Evolutionary conservation across 2,888 invertebrate genomes (phyloP), one percentile per base, ranked within the genome.

Genomic region (Clitarchus hookeri): DNA sequence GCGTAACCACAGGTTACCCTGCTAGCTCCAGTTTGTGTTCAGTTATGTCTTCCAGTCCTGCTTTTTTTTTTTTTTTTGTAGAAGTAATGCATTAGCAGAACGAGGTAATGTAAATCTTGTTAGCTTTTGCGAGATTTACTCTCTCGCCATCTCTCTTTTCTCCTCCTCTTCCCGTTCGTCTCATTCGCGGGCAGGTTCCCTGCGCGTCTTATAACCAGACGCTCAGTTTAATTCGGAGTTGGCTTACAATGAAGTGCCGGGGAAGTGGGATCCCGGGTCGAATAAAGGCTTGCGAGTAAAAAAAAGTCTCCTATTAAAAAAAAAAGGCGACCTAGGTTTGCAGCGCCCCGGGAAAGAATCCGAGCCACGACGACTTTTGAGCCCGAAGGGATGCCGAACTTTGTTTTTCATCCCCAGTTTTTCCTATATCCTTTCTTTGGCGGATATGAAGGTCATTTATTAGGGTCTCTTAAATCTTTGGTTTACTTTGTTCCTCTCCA

Each of bases 161-260:
- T 65, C 65, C n/a, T 19, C 12, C n/a, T 23, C 11, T 19, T 19
- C 65, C 16, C n/a, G 3, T 65, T 23, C 65, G 19, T 19, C n/a
- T 23, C n/a, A 23, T 65, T 6, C 23, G 23, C 19, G n/a, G 65
- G 2, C 19, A 0, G n/a, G 2, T 65, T 65, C 65, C 65, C 65
- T 8, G n/a, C 65, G 65, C 23, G 19, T 65, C 65, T 65, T 65
- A 65, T n/a, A n/a, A 16, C 8, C 65, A 65, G 19, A 65, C 65
- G 19, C 65, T 8, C 23, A 65, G 65, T 65, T 65, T 65, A n/a
- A n/a, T 65, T 65, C 65, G n/a, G 65, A 19, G 65, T n/a, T 65
- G 65, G 65, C 65, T 65, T 65, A 65, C 65, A 65, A 65, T 65
- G 65, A 65, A 65, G 65, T 65, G 65, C 65, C 23, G n/a, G 65